A percentile compares a stretch with the other conserved stretches of the same genome.
These are phyloP conservation scores for Philonicus albiceps DNA, from an alignment of 2,888 invertebrate genomes.

Conservation along the genomic window DNA sequence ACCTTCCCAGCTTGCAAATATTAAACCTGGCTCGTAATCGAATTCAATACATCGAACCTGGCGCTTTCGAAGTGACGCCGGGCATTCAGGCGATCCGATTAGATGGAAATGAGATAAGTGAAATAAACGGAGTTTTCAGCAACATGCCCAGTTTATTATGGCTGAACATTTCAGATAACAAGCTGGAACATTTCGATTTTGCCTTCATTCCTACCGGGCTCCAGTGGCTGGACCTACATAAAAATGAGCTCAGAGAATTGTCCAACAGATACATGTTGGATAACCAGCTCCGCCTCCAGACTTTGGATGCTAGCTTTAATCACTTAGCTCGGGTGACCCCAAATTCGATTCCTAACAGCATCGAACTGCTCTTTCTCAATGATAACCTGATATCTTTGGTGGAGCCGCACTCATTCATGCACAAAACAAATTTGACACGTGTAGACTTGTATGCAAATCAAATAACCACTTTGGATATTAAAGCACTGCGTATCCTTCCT, in stretches of 20 bases:
- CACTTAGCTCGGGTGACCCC: constrained; percentile 80
- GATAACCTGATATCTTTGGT: constrained; percentile 87
- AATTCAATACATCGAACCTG: constrained; percentile 78
- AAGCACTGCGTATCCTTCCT: constrained; percentile 82
- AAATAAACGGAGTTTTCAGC: constrained; percentile 83
- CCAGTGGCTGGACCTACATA: constrained; percentile 90
- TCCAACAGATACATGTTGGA: constrained; percentile 78
- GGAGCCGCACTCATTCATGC: constrained; percentile 88
- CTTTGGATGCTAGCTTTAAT: constrained; percentile 91
- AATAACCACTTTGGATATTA: constrained; percentile 88
- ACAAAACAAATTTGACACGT: constrained; percentile 86
- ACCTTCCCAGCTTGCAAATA: constrained; percentile 82
- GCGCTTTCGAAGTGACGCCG: constrained; percentile 80
- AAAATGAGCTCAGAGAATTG: constrained; percentile 81
- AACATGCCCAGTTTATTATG: constrained; percentile 84
- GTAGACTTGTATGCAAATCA: constrained; percentile 94
- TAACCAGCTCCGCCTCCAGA: constrained; percentile 77
- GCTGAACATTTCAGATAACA: constrained; percentile 92
- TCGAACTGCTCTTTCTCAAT: constrained; percentile 86
- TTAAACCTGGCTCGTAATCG: constrained; percentile 88
- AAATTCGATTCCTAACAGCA: constrained; percentile 81
- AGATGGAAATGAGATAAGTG: constrained; percentile 83
- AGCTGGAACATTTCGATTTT: constrained; percentile 88
- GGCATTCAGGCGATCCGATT: constrained; percentile 86
- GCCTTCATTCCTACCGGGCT: constrained; percentile 81